These are phyloP conservation scores for Stenolophus ochropezus DNA, from an alignment of 2,888 invertebrate genomes.

Conservation along the genomic window DNA sequence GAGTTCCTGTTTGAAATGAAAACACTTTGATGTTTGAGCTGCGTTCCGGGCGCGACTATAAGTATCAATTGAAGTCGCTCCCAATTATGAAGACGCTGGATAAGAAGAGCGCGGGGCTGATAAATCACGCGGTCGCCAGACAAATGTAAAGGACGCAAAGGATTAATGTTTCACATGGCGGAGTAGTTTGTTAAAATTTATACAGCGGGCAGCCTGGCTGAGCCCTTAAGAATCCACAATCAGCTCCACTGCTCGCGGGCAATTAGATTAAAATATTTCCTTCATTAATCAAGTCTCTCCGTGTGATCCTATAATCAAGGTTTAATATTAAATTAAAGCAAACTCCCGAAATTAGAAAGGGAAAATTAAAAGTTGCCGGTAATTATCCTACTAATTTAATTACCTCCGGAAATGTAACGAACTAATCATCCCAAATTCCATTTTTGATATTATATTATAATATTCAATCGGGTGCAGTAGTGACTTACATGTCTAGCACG, in stretches of 20 bases:
- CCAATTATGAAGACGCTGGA: slow-evolving; percentile 30
- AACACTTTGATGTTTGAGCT: neutral
- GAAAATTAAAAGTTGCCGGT: slow-evolving; percentile 57
- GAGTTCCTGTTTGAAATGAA: neutral
- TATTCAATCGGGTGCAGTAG: too few relatives aligned
- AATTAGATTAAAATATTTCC: slow-evolving; percentile 64
- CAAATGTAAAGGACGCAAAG: slow-evolving; percentile 58
- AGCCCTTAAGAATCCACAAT: slow-evolving; percentile 58
- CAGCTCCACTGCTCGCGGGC: slow-evolving; percentile 48
- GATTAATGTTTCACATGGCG: slow-evolving; percentile 57
- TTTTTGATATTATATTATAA: slow-evolving; percentile 4
- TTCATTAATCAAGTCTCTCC: slow-evolving; percentile 62
- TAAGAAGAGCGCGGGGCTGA: slow-evolving; percentile 35
- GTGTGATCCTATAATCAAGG: slow-evolving; percentile 60
- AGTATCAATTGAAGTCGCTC: slow-evolving; percentile 9
- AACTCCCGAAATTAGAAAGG: slow-evolving; percentile 55
- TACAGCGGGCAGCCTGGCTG: slow-evolving; percentile 51
- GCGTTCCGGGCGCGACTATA: neutral
- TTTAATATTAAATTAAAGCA: slow-evolving; percentile 59
- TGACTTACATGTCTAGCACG: too few relatives aligned
- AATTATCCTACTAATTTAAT: slow-evolving; percentile 55
- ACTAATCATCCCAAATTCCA: slow-evolving; percentile 23
- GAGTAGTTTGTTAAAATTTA: slow-evolving; percentile 55
- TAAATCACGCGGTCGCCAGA: slow-evolving; percentile 54
- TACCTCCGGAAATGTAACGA: slow-evolving; percentile 44